Percentiles rank a stretch among this genome's conserved stretches.
Conservation (phyloP, 2,113 vertebrate species). For the Anguilla rostrata region DNA sequence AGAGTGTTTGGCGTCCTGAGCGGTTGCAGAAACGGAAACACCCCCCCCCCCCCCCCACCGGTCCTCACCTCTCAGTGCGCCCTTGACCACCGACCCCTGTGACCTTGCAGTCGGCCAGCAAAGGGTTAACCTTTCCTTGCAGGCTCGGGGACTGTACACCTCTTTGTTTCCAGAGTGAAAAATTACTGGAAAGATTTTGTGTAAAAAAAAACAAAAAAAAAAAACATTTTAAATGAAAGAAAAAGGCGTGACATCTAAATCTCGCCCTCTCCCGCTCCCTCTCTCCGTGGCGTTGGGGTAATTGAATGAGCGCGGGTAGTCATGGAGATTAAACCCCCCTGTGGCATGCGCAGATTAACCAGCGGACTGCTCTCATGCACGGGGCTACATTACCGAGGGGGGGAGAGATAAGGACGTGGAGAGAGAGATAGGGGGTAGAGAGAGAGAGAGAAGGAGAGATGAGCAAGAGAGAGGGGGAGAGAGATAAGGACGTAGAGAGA, state of each 20-base stretch:
- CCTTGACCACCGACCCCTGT: not conserved
- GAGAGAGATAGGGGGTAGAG: not conserved
- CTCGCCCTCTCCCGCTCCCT: not conserved
- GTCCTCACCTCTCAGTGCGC: not conserved
- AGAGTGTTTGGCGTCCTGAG: not conserved
- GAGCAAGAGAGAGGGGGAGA: not conserved
- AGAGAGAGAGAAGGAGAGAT: not conserved
- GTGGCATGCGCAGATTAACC: slow-evolving; percentile 2
- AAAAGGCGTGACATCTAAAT: not conserved
- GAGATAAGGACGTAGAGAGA: not conserved
- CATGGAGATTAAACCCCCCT: slow-evolving; percentile 1
- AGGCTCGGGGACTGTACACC: not conserved
- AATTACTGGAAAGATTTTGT: no score
- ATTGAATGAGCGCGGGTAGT: not conserved
- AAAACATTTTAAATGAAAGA: no score
- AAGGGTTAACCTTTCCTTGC: not conserved
- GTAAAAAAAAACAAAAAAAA: no score
- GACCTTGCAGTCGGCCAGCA: not conserved
- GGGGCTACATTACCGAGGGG: not conserved
- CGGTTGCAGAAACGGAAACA: not conserved
- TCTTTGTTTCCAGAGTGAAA: not conserved
- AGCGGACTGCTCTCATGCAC: not conserved
- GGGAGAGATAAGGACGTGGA: not conserved
- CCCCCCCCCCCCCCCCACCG: no score
- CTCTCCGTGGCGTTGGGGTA: not conserved